Base-by-base conservation (phyloP, 1,140 invertebrate species). In the Nasonia vitripennis region DNA sequence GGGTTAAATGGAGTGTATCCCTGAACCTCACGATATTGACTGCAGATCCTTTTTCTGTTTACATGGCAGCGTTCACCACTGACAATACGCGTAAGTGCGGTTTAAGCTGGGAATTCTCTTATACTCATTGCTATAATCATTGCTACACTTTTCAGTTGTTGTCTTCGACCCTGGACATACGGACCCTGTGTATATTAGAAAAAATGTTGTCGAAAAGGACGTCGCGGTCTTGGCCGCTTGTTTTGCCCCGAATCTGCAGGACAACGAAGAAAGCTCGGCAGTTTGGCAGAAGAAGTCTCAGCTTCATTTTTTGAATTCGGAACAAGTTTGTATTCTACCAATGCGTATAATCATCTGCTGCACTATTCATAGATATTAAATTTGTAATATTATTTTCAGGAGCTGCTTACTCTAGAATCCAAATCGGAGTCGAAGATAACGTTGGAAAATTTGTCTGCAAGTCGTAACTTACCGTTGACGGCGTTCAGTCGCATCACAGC, bases 1-100 rank as follows among this genome's bases (percentile, higher is more conserved):
- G 94, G 7, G 87, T 96, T 68, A 91, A 93, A 9, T 95, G 95
- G 94, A 94, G 94, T 86, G 94, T 96, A 55, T 91, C 94, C 4
- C 88, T 96, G 51, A 91, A 92, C 68, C 89, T 95, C 1, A 88
- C 91, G 17, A 91, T 93, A 68, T 90, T 96, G 37, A 87, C 94
- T 34, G 89, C 94, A 67, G 96, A 97, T 93, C 94, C 95, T 20
- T 89, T 94, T 7, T 95, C 95, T 20, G 94, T 94, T 67, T 93
- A 95, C 62, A 95, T 96, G 93, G 95, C 96, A 81, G 94, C 94
- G 31, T 95, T 97, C 88, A 95, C 95, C 17, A 89, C 90, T 55
- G 92, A 95, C 79, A 95, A 95, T 89, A 94, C 94, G 87, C 90
- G 95, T 96, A 93, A 94, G 90, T 89, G 27, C 27, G 86, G 77